phyloP scores from a whole-genome alignment of 64 coral and sea anemone species.

The Actinia tenebrosa region DNA sequence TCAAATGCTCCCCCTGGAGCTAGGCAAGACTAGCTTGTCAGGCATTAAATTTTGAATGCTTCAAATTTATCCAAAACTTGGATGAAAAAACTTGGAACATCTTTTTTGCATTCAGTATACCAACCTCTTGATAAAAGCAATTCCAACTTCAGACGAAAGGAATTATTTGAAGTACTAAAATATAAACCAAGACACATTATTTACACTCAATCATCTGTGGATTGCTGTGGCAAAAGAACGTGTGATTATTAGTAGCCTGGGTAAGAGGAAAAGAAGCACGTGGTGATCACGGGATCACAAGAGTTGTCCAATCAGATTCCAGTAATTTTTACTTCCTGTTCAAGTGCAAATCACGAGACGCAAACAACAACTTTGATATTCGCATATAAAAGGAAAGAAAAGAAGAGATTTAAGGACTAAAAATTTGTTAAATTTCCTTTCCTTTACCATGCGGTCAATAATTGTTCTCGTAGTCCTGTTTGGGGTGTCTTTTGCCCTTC shows the following conservation, averaged over 20 bases:
- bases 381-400: background rate
- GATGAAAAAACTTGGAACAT: too few species aligned
- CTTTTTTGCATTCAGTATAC: background rate
- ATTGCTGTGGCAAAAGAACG: background rate
- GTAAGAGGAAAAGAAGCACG: background rate
- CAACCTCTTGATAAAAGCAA: background rate
- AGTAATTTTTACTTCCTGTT: background rate
- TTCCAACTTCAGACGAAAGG: background rate
- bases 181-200: too few species aligned
- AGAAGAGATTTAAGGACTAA: background rate
- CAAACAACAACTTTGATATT: background rate
- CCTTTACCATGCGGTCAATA: slow-evolving; percentile 21
- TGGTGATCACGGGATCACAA: background rate
- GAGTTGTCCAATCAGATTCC: background rate
- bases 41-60: too few species aligned
- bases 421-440: background rate
- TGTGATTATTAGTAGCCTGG: background rate
- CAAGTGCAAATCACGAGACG: background rate
- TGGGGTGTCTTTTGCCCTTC: slow-evolving; percentile 18
- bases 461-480: slow-evolving; percentile 14
- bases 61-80: too few species aligned
- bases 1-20: background rate
- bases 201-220: background rate
- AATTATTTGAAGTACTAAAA: background rate
- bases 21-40: too few species aligned